Conservation (phyloP, 2,888 invertebrate species). For the Amaurobius ferox region DNA sequence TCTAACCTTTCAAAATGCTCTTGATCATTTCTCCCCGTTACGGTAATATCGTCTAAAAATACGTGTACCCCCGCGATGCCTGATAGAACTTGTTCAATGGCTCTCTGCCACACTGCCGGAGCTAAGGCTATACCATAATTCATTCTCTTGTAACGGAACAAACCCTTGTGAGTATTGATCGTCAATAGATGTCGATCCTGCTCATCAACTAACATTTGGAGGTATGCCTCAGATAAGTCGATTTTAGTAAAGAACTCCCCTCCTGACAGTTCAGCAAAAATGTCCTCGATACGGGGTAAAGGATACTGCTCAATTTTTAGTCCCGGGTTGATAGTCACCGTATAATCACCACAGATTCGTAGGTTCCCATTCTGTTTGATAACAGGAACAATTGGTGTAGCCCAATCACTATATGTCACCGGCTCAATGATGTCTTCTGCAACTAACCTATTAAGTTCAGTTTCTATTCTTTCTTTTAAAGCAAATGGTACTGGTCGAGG, state of each 20-base stretch:
- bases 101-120: constrained; percentile 75
- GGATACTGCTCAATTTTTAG: constrained; percentile 75
- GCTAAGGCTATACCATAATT: constrained; percentile 77
- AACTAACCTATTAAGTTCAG: constrained; percentile 45
- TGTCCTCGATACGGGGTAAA: constrained; percentile 74
- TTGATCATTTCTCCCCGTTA: too few relatives aligned
- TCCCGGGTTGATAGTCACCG: constrained; percentile 74
- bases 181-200: constrained; percentile 74
- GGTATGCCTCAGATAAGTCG: constrained; percentile 76
- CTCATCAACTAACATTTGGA: constrained; percentile 76
- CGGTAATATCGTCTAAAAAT: constrained; percentile 21
- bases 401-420: constrained; percentile 48
- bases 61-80: constrained; percentile 17
- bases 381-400: constrained; percentile 52
- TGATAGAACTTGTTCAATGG: constrained; percentile 32
- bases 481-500: constrained; percentile 52
- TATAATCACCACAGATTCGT: constrained; percentile 77
- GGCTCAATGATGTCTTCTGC: constrained; percentile 50
- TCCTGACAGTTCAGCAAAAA: constrained; percentile 75
- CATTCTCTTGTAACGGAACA: constrained; percentile 74
- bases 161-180: constrained; percentile 75
- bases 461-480: constrained; percentile 52
- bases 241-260: constrained; percentile 74
- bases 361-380: constrained; percentile 66
- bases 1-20: too few relatives aligned